These are phyloP conservation scores for Tetheella fluctuosa DNA, from an alignment of 2,888 invertebrate species.

Conservation along the genomic window DNA sequence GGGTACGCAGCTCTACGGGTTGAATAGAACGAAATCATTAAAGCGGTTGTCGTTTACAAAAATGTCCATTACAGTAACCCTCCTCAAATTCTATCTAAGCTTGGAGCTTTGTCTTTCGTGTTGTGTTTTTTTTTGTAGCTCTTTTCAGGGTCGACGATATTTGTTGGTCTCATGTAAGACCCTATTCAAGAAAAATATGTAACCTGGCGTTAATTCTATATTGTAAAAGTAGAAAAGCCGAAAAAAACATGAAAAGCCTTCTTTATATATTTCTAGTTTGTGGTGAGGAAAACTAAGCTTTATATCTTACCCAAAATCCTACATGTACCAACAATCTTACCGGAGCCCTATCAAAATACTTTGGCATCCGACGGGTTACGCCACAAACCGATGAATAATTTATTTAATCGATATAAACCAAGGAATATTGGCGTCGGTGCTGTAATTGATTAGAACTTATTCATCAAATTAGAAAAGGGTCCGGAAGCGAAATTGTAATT, in stretches of 20 bases:
- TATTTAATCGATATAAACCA: background rate
- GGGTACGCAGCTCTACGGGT: slow-evolving; percentile 32
- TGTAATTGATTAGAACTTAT: slow-evolving; percentile 16
- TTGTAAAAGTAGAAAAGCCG: background rate
- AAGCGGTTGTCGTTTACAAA: slow-evolving; percentile 59
- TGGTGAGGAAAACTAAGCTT: background rate
- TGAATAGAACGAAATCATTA: slow-evolving; percentile 54
- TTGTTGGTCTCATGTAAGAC: slow-evolving; percentile 25
- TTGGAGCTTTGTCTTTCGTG: slow-evolving; percentile 49
- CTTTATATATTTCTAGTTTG: background rate
- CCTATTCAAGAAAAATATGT: background rate
- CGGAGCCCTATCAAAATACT: background rate
- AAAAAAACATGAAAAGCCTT: background rate
- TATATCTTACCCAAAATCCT: background rate
- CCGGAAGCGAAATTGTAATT: slow-evolving; percentile 14
- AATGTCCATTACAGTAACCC: slow-evolving; percentile 66
- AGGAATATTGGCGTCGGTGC: background rate
- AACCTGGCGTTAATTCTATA: background rate
- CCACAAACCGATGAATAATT: background rate
- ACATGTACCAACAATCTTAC: background rate
- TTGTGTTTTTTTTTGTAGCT: slow-evolving; percentile 41
- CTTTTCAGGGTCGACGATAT: slow-evolving; percentile 36
- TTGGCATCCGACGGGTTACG: background rate
- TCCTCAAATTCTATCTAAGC: slow-evolving; percentile 63
- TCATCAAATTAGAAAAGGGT: slow-evolving; percentile 29